Base-by-base conservation (phyloP, 2,888 invertebrate genomes). In the Pyrrhosoma nymphula region DNA sequence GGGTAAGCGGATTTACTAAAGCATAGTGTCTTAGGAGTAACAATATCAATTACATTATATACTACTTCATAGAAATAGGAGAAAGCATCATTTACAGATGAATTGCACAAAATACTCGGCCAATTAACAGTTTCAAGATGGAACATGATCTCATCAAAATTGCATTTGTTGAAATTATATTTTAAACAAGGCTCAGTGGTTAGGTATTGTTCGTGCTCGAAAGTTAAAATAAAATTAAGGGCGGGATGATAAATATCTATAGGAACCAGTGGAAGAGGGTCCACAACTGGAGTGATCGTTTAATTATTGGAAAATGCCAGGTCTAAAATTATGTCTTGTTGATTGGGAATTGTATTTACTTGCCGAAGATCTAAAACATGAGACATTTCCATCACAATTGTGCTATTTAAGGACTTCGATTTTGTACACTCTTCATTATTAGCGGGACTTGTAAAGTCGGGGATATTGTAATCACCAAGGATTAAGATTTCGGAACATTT, bases 281-380 rank as follows among this genome's bases (percentile, higher is more conserved):
- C 90, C 26, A 90, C 55, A 56, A 90, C 90, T 56, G 56, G 56
- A 30, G 55, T 56, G n/a, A 90, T 0, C 16, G n/a, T 56, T 30
- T 55, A 14, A 56, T 90, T 90, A 26, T 90, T 56, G 56, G 90
- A 90, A 90, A 90, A 90, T 26, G 26, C 90, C 56, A 90, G 56
- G n/a, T 90, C 90, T 56, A 90, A 90, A 55, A 90, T 90, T 56
- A n/a, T 90, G 90, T 56, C 90, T n/a, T n/a, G n/a, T n/a, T n/a
- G n/a, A n/a, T n/a, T n/a, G n/a, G n/a, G n/a, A n/a, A n/a, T n/a
- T n/a, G n/a, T n/a, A n/a, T n/a, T n/a, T n/a, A n/a, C n/a, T n/a
- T n/a, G n/a, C n/a, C n/a, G n/a, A n/a, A n/a, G n/a, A n/a, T n/a
- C n/a, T n/a, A n/a, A n/a, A n/a, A n/a, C n/a, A n/a, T n/a, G n/a